Base-by-base conservation (phyloP, 2,113 vertebrate species). In the Coptodon bakossiorum region DNA sequence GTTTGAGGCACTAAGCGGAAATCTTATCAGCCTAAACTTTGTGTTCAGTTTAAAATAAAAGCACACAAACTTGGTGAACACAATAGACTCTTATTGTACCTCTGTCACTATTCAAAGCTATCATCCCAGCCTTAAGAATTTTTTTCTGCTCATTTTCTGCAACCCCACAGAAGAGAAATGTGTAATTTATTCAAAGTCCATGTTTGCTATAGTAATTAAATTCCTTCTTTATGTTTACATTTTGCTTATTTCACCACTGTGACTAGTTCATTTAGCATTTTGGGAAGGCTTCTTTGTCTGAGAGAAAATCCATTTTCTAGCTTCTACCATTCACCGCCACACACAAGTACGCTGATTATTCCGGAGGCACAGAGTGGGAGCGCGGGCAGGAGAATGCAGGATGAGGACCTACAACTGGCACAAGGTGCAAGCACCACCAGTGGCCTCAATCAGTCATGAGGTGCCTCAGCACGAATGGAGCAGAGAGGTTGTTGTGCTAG, bases 391-490 rank as follows among this genome's bases (percentile, higher is more conserved):
- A 56, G 87, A 84, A 85, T 66, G 63, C 82, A 54, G 85, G 54
- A 91, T 82, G 82, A 92, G 86, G 82, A 85, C 85, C 87, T 80
- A 80, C 82, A 52, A 50, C 85, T 40, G 29, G 59, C 86, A 84
- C 50, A 36, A 88, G 81, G 88, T 86, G 85, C 89, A 80, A 78
- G 87, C 87, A 22, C 57, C 89, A 89, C 48, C 80, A 84, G 85
- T 85, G 91, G 91, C 92, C 90, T 92, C 90, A 89, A 92, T 93
- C 93, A 93, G 93, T 91, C 94, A 89, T 90, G 86, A 80, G 91
- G 78, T 31, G 78, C 63, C 53, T 63, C 40, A 4, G 66, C 63
- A 12, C 29, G 81, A 88, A 90, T 71, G 61, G 73, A 89, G 92
- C 61, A 43, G 84, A 48, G 86, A 83, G 86, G 82, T 82, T 81